Evolutionary conservation across 1,140 invertebrate species (phyloP), one percentile per base, ranked within the genome.

Genomic region (Lethrus apterus): DNA sequence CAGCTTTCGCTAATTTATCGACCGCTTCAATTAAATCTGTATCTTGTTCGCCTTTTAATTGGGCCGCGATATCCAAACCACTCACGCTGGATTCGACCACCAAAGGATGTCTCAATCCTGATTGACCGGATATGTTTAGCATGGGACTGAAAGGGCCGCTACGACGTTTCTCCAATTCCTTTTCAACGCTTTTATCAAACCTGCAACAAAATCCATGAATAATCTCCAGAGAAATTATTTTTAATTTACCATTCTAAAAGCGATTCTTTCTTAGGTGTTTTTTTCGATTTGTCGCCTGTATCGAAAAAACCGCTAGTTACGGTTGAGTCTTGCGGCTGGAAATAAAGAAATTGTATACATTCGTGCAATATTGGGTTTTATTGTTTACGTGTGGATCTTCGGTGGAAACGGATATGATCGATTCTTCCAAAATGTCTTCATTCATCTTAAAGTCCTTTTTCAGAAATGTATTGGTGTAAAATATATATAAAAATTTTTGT

Each of bases 21-120:
- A 65, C 62, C 8, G 66, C 68, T 24, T 66, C 65, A 1, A 48
- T 44, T n/a, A 70, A 38, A 30, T 69, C 66, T 4, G 61, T 59
- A 35, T 67, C 59, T 24, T 56, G 53, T 24, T 59, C 47, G 7
- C 26, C 48, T 26, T 51, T 47, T 13, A 66, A 34, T 31, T 57
- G 51, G 4, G 52, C 40, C 10, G 41, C 13, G 0, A 66, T 59
- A 32, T 66, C 66, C 4, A 63, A 47, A 33, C 58, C 56, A 38
- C 60, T 67, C 8, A 59, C 57, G 18, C 53, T 59, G 7, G 55
- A 51, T 42, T 51, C 57, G 2, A 60, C 40, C 21, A 65, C 31
- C 24, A 50, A 48, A 24, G 45, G 36, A 41, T 45, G 42, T 15
- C 40, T 23, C 21, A 52, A 26, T 24, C 41, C 47, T 13, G 31